Evolutionary conservation across 1,140 invertebrate genomes (phyloP), one percentile per base, ranked within the genome.

Genomic region (Pseudachorutes palmiensis): DNA sequence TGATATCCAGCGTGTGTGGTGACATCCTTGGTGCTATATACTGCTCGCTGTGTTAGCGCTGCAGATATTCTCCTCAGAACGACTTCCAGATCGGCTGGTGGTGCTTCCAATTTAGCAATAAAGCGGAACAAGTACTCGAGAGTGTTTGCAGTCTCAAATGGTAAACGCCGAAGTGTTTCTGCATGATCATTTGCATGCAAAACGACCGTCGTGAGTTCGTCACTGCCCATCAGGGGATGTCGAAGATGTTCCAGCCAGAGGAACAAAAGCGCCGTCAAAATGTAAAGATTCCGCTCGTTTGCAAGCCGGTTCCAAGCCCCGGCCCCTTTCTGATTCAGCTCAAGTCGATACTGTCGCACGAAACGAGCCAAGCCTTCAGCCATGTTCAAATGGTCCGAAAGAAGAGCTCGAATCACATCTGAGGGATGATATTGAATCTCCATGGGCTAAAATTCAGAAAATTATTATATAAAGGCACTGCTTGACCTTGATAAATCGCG

Each of bases 221-320:
- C 83, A 22, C 82, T 79, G 57, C 83, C 83, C 9, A 91, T 74
- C 33, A 90, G 77, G 0, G 89, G 88, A 41, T 78, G 75, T 76
- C 85, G 86, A 24, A 89, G 76, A 24, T 82, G 82, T 74, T 88
- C 87, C 24, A 89, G 72, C 88, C 88, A 89, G 62, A 87, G 83
- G 71, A 83, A 86, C 24, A 89, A 75, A 14, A 89, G 75, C 36
- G 82, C 83, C 51, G 83, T 77, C 29, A 88, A 74, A 24, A 88
- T 75, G n/a, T 78, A 75, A 12, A 87, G 75, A 72, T 87, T 82
- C 14, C 82, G 83, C 81, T 88, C 87, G 48, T 83, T 80, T 64
- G 85, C 79, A 14, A 90, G 81, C 70, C 81, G 82, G 29, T 81
- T 77, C 82, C 88, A 89, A 1, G 86, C 84, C 31, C 86, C 84